Conservation (phyloP, 2,113 vertebrate species). For the Hippocampus barbouri region DNA sequence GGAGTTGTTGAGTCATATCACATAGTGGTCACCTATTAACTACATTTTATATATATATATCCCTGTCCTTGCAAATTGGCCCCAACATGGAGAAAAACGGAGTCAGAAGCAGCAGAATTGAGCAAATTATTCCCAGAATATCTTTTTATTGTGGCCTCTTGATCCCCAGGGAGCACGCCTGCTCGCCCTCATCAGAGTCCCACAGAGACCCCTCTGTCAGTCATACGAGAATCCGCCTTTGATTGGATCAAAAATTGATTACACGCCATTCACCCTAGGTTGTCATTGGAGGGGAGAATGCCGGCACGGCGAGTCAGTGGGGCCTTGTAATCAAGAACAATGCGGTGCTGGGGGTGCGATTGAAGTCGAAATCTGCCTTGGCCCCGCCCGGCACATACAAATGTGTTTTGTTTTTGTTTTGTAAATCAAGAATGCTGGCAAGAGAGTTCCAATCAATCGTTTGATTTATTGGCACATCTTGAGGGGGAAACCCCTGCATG, state of each 20-base stretch:
- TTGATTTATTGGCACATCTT: background rate
- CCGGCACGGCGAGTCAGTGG: conserved; percentile 74
- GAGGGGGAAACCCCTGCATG: background rate
- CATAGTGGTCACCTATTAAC: too few species aligned
- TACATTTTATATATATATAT: too few species aligned
- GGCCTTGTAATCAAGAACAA: conserved; percentile 79
- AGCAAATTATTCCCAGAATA: conserved; percentile 41
- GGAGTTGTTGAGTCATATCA: conserved; percentile 40
- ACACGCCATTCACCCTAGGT: conserved; percentile 70
- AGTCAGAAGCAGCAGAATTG: conserved; percentile 7
- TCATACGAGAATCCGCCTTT: conserved; percentile 71
- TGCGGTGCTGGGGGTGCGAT: conserved; percentile 35
- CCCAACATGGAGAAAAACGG: background rate
- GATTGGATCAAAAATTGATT: conserved; percentile 85
- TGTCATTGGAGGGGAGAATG: conserved; percentile 62
- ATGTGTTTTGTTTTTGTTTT: background rate
- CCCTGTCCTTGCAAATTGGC: background rate
- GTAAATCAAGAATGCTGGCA: background rate
- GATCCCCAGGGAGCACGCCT: conserved; percentile 66
- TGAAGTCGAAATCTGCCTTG: background rate
- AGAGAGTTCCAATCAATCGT: background rate
- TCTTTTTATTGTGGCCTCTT: conserved; percentile 58
- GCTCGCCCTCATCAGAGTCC: conserved; percentile 74
- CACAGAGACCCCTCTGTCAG: conserved; percentile 75
- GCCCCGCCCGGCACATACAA: background rate